Percentiles rank a stretch among this genome's conserved stretches.
Evolutionary conservation across 2,113 vertebrate genomes (phyloP).

Genomic region (Bos taurus): ARS-UCD2.0 NC_037352.1:23354501-23355000

Average conservation of each 20-base stretch:
- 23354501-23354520: neutral
- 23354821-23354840: neutral
- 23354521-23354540: neutral
- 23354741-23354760: neutral
- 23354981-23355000: slow-evolving; percentile 54
- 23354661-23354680: neutral
- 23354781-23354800: neutral
- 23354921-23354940: neutral
- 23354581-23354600: neutral
- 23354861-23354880: neutral
- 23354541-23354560: neutral
- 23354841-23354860: neutral
- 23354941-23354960: slow-evolving; percentile 34
- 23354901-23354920: neutral
- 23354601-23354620: neutral
- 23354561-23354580: neutral
- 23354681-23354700: neutral
- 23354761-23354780: neutral
- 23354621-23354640: neutral
- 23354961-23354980: slow-evolving; percentile 46
- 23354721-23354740: neutral
- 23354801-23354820: neutral
- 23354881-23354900: slow-evolving; percentile 1
- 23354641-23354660: neutral
- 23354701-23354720: fast-evolving